phyloP scores from a whole-genome alignment of 2,797 vertebrate species.

The Trachops cirrhosus region DNA sequence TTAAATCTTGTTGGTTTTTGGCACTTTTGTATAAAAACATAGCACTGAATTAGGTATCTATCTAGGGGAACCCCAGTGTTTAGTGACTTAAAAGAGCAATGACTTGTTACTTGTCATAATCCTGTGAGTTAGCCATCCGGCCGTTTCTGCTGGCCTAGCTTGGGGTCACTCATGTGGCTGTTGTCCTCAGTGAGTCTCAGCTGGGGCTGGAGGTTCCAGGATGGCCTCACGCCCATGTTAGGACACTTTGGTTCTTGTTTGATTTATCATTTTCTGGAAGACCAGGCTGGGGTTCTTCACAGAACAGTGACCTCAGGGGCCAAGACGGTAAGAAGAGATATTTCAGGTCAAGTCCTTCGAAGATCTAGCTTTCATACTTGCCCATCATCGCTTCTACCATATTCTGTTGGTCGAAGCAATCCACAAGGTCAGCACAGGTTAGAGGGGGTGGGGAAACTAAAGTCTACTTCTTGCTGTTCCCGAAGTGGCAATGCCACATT shows the following conservation, averaged over 20 bases:
- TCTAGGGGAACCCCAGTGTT: background rate
- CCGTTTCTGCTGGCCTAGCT: no score
- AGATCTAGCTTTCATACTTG: background rate
- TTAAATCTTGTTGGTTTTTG: background rate
- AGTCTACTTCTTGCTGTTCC: background rate
- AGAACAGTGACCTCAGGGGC: background rate
- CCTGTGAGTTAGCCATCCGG: background rate
- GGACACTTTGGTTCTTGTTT: background rate
- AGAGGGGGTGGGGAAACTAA: background rate
- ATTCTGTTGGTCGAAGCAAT: background rate
- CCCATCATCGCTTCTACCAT: background rate
- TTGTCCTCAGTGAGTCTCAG: background rate
- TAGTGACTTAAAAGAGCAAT: background rate
- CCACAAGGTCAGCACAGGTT: background rate
- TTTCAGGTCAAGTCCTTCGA: background rate
- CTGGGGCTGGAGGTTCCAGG: background rate
- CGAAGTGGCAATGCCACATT: background rate
- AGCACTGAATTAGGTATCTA: conserved; percentile 9
- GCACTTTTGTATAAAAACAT: conserved; percentile 23
- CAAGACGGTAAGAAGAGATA: background rate
- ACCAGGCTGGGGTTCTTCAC: background rate
- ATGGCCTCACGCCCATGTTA: background rate
- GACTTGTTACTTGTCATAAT: background rate
- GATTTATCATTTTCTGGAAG: background rate
- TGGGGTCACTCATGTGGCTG: background rate